phyloP scores from a whole-genome alignment of 2,888 invertebrate species.

The Cryptophagus acutangulus region DNA sequence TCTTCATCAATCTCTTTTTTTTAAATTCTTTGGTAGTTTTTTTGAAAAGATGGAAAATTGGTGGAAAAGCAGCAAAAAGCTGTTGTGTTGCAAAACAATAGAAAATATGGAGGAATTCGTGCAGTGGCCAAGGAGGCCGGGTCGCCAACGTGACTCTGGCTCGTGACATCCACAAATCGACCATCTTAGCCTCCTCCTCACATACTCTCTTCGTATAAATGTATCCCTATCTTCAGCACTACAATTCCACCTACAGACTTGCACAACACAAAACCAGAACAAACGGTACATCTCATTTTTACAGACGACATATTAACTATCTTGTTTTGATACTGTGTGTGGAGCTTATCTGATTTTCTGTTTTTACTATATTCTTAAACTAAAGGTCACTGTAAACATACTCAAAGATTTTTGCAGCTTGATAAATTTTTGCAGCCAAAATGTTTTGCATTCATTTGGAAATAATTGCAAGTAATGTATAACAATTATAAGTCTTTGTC shows the following conservation, averaged over 20 bases:
- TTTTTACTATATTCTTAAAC: too few relatives aligned
- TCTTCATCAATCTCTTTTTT: too few relatives aligned
- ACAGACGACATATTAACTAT: too few relatives aligned
- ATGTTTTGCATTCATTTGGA: not conserved
- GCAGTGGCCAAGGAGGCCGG: slow-evolving; percentile 34
- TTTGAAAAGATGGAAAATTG: too few relatives aligned
- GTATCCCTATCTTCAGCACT: not conserved
- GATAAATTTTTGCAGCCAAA: too few relatives aligned
- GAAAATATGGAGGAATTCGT: slow-evolving; percentile 30
- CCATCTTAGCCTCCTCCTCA: slow-evolving; percentile 27
- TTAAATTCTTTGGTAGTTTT: too few relatives aligned
- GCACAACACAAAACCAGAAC: not conserved
- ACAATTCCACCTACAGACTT: not conserved
- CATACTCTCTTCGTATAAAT: slow-evolving; percentile 17
- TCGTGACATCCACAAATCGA: slow-evolving; percentile 37
- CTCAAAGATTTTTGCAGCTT: slow-evolving; percentile 6
- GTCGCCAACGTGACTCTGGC: slow-evolving; percentile 36
- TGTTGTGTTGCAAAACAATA: too few relatives aligned
- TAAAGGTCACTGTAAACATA: too few relatives aligned
- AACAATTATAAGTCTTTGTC: too few relatives aligned
- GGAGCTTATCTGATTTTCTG: too few relatives aligned
- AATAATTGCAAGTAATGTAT: slow-evolving; percentile 1
- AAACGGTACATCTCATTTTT: slow-evolving; percentile 9
- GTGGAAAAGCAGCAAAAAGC: too few relatives aligned
- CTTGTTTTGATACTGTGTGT: too few relatives aligned